phyloP scores from a whole-genome alignment of 2,888 invertebrate genomes.

The Helleia helle region DNA sequence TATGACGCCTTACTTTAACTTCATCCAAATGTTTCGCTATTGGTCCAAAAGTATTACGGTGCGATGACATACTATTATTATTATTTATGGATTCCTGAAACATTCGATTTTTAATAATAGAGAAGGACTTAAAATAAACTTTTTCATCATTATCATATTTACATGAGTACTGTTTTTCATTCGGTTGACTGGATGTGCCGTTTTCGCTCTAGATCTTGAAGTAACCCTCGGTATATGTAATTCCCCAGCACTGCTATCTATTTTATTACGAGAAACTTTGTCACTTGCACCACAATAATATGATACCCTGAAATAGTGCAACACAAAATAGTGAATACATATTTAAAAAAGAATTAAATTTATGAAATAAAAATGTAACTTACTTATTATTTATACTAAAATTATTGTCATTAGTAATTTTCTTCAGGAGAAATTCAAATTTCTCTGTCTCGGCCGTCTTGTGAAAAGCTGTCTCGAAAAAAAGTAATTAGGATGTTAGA shows the following conservation, averaged over 20 bases:
- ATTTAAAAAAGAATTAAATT: no score
- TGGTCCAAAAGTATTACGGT: no score
- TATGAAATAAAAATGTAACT: neutral
- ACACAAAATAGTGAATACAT: no score
- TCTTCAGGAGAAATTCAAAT: constrained; percentile 37
- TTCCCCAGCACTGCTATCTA: neutral
- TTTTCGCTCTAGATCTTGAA: neutral
- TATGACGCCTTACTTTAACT: no score
- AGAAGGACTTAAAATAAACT: neutral
- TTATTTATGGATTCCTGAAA: neutral
- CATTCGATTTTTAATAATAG: neutral
- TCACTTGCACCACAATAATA: neutral
- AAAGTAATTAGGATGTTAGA: neutral
- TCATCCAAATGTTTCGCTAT: no score
- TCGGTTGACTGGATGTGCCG: no score
- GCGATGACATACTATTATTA: no score
- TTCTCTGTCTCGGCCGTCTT: constrained; percentile 40
- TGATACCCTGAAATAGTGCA: neutral
- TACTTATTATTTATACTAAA: neutral
- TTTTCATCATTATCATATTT: neutral
- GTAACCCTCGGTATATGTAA: neutral
- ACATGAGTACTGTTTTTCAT: no score
- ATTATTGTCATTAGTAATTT: constrained; percentile 9
- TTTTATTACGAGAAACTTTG: neutral
- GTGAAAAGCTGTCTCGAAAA: constrained; percentile 33